Evolutionary conservation across 2,113 vertebrate genomes (phyloP).

Genomic region (Cyphomyrus plagiostoma): DNA sequence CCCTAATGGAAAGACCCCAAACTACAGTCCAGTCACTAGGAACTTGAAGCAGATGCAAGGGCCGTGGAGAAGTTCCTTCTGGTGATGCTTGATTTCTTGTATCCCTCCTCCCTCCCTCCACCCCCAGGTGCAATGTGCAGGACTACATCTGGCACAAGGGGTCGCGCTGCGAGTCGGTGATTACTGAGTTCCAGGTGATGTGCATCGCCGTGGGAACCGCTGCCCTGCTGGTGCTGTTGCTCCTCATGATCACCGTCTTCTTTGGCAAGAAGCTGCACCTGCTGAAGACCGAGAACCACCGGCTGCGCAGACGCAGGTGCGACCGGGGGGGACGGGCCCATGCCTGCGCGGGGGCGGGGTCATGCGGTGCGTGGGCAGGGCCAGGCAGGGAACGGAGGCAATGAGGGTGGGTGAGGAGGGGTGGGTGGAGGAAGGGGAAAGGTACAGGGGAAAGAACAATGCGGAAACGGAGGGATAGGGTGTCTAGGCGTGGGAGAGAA

Average conservation of each 20-base stretch:
- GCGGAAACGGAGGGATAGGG: background rate
- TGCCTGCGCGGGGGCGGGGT: background rate
- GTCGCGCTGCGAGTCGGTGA: constrained; percentile 79
- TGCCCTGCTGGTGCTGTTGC: constrained; percentile 74
- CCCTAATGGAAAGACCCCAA: background rate
- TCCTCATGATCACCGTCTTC: constrained; percentile 95
- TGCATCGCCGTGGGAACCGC: constrained; percentile 82
- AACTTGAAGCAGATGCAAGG: background rate
- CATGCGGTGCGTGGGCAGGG: background rate
- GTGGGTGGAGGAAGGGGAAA: background rate
- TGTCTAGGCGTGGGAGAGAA: background rate
- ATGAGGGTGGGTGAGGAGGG: background rate
- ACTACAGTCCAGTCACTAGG: background rate
- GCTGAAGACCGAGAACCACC: constrained; percentile 89
- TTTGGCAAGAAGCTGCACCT: constrained; percentile 92
- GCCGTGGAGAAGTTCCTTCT: no score
- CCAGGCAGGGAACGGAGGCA: background rate
- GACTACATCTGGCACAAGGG: constrained; percentile 98
- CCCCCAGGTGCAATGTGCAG: constrained; percentile 84
- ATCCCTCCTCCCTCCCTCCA: background rate
- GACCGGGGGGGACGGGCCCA: constrained; percentile 26
- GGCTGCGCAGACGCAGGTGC: constrained; percentile 88
- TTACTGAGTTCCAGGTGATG: constrained; percentile 97
- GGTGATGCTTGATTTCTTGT: background rate
- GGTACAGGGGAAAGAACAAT: background rate